A percentile compares a stretch with the other conserved stretches of the same genome.
Evolutionary conservation across 2,113 vertebrate genomes (phyloP).

Genomic region (Sander vitreus): DNA sequence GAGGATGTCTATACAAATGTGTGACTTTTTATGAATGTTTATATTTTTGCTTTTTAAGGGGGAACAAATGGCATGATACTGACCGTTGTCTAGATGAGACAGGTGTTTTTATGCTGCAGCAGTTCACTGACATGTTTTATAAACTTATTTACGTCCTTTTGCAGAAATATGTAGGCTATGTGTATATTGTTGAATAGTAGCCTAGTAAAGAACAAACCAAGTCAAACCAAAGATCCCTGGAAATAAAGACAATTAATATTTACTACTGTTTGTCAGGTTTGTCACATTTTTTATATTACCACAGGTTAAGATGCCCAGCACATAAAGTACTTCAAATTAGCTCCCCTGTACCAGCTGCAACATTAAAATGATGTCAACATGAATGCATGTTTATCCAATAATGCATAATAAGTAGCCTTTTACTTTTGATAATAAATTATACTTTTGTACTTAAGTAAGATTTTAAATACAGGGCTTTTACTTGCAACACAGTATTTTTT

Average conservation of each 20-base stretch:
- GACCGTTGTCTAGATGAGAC: slow-evolving; percentile 6
- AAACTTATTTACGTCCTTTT: slow-evolving; percentile 27
- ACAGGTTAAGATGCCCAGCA: no score
- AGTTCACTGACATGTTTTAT: slow-evolving; percentile 15
- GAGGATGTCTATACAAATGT: slow-evolving; percentile 25
- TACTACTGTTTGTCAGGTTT: not conserved
- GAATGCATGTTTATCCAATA: no score
- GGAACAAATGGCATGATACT: not conserved
- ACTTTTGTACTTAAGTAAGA: no score
- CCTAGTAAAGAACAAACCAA: not conserved
- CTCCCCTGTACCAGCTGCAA: no score
- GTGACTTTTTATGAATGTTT: slow-evolving; percentile 3
- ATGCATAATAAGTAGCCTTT: no score
- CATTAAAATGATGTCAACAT: no score
- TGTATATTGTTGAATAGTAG: slow-evolving; percentile 19
- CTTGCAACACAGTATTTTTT: no score
- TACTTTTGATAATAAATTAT: no score
- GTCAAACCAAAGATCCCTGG: slow-evolving; percentile 22
- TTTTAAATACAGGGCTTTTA: no score
- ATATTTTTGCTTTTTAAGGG: slow-evolving; percentile 11
- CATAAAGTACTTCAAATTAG: no score
- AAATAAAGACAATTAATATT: slow-evolving; percentile 43
- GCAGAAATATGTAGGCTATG: slow-evolving; percentile 6
- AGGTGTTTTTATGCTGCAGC: slow-evolving; percentile 20
- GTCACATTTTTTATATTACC: not conserved